phyloP scores from a whole-genome alignment of 2,797 vertebrate species.

The Chrosomus eos region DNA sequence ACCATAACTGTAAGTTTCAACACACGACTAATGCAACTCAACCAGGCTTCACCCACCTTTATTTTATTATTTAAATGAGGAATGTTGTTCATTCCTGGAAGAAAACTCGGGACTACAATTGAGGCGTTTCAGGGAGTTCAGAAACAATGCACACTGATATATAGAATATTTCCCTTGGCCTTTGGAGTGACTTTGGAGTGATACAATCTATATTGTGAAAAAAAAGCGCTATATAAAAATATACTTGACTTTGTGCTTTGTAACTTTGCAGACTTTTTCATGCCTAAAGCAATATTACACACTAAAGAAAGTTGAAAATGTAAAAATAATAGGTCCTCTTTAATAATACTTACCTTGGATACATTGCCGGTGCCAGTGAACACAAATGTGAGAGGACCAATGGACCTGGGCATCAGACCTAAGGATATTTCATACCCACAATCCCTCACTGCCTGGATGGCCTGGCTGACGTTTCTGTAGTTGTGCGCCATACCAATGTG shows the following conservation, averaged over 20 bases:
- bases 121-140: no score
- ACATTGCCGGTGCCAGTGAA: constrained; percentile 98
- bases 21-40: no score
- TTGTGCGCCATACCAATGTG: constrained; percentile 99
- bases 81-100: no score
- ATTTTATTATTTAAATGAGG: no score
- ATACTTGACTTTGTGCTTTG: not conserved
- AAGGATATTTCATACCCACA: constrained; percentile 97
- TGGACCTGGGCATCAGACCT: constrained; percentile 94
- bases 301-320: not conserved
- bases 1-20: no score
- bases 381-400: constrained; percentile 94
- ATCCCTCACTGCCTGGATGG: constrained; percentile 94
- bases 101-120: no score
- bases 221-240: no score
- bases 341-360: constrained; percentile 84
- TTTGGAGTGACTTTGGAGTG: not conserved
- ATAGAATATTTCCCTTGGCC: no score
- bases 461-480: constrained; percentile 96
- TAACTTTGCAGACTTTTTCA: not conserved
- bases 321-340: not conserved
- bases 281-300: not conserved
- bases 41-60: no score
- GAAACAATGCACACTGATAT: no score
- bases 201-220: no score